These are phyloP conservation scores for Thamnophis elegans DNA, from an alignment of 2,797 vertebrate genomes.

Conservation along the genomic window DNA sequence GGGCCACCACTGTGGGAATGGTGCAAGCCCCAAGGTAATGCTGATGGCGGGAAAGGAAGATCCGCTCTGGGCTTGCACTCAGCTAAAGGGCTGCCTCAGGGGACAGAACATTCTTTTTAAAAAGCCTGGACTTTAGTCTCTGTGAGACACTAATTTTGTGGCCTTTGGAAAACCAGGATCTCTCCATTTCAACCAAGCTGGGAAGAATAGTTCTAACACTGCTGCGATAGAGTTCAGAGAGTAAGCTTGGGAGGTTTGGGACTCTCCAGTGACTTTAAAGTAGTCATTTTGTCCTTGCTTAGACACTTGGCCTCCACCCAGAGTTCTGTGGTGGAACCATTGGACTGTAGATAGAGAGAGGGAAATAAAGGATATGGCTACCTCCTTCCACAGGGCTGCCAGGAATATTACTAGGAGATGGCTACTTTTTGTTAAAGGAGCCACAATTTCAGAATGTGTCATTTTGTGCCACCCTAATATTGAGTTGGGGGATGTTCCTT, in stretches of 20 bases:
- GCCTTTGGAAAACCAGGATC: not conserved
- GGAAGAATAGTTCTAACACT: not conserved
- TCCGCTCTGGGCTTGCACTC: too few species aligned
- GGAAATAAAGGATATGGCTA: not conserved
- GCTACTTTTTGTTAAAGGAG: not conserved
- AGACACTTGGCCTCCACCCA: not conserved
- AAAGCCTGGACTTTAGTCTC: not conserved
- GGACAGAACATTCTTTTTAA: too few species aligned
- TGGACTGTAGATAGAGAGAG: not conserved
- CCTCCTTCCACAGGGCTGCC: not conserved
- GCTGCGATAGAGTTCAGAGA: not conserved
- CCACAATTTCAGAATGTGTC: not conserved
- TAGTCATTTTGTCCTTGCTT: not conserved
- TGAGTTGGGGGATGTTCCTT: too few species aligned
- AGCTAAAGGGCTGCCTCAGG: too few species aligned
- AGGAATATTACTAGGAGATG: not conserved
- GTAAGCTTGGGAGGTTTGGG: not conserved
- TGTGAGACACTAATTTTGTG: not conserved
- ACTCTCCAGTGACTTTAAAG: not conserved
- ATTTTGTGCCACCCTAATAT: not conserved
- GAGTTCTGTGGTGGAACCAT: not conserved
- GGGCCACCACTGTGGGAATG: too few species aligned
- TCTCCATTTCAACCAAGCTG: not conserved
- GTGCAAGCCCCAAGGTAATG: too few species aligned
- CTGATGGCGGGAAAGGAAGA: too few species aligned